Conservation (phyloP, 2,797 vertebrate genomes). For the Dipus sagitta region DNA sequence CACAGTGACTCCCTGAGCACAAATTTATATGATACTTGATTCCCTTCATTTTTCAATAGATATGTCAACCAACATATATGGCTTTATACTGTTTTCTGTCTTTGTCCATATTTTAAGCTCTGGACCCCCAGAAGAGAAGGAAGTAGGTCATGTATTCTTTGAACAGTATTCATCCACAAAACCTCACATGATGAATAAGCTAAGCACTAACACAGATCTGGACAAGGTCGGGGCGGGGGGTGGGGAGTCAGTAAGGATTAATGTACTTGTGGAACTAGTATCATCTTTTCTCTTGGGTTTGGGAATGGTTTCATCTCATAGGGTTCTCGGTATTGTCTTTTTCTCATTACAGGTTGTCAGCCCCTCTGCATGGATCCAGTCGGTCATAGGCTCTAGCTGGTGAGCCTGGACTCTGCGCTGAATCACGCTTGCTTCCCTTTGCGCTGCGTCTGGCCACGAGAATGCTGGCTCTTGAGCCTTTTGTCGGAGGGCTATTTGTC, state of each 20-base stretch:
- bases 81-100: neutral
- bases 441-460: neutral
- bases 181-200: neutral
- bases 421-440: neutral
- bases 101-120: neutral
- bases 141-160: neutral
- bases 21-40: neutral
- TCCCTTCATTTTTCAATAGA: constrained; percentile 23
- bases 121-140: neutral
- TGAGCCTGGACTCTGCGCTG: too few relatives aligned
- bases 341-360: neutral
- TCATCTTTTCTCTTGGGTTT: neutral
- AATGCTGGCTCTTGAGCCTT: neutral
- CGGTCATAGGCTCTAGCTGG: neutral
- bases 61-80: neutral
- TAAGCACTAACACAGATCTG: neutral
- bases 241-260: neutral
- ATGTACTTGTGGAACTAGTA: neutral
- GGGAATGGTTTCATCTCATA: neutral
- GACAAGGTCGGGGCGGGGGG: neutral
- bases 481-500: neutral
- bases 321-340: neutral
- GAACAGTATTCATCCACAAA: neutral
- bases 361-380: neutral
- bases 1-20: neutral